Evolutionary conservation across 2,113 vertebrate genomes (phyloP), one percentile per base, ranked within the genome.

Genomic region (Hucho hucho): DNA sequence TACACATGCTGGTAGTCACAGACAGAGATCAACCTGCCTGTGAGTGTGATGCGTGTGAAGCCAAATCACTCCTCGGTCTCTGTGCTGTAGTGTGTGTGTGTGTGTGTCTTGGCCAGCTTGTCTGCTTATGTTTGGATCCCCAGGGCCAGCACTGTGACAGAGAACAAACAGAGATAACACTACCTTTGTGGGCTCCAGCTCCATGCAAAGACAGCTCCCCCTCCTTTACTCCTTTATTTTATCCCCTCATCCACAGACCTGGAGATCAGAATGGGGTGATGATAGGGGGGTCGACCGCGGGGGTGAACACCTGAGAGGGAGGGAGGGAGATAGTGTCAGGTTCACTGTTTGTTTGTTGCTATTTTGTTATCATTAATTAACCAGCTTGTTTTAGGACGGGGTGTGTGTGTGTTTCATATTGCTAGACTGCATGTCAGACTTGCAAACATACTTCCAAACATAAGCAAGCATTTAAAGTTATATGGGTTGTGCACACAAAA

Each of bases 101-200:
- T n/a, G 49, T 53, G 49, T 53, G 49, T 53, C 12, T 5, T 14
- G 49, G 49, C 49, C 49, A 53, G 16, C 12, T 71, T 68, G 73
- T 71, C 75, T 77, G 76, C 64, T 32, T 5, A 64, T 85, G 73
- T 84, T 79, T 80, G 73, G 69, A 73, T 76, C 83, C 77, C 77
- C 74, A 32, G 69, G 75, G 82, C 75, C 83, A 80, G 69, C 70
- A 61, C 81, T 83, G 79, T 75, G 81, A 87, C 79, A 83, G 20
- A 81, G 79, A 83, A 85, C 78, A 89, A 81, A 86, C 69, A 81
- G 64, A 83, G 85, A 87, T 80, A 81, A 84, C 72, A 77, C 78
- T 80, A 75, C 72, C 71, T 83, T 78, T 81, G 73, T 86, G 73
- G 16, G 49, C 49, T 53, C 49, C 16, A 53, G 49, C 69, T 84